A percentile compares a stretch with the other conserved stretches of the same genome.
Conservation (phyloP, 2,797 vertebrate genomes). For the Astyanax mexicanus region DNA sequence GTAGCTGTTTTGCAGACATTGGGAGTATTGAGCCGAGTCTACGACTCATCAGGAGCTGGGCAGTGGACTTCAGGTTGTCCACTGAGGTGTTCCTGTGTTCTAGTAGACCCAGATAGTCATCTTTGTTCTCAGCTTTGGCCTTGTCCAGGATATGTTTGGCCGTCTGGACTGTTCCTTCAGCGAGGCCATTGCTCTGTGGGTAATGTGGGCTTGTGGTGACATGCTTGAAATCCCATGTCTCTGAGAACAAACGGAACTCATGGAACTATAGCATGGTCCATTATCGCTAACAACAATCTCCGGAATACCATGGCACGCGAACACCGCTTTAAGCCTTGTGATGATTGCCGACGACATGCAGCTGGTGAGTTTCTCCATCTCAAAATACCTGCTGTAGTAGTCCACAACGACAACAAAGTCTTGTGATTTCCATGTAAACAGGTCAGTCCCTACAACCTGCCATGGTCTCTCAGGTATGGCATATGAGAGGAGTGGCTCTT, state of each 20-base stretch:
- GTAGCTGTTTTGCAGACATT: neutral
- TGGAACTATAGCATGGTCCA: too few species aligned
- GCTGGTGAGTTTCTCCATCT: constrained; percentile 5
- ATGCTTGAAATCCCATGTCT: constrained; percentile 6
- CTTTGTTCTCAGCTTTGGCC: neutral
- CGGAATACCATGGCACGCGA: constrained; percentile 32
- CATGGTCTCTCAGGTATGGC: constrained; percentile 10
- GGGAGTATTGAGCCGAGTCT: neutral
- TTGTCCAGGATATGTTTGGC: constrained; percentile 9
- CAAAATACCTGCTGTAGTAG: constrained; percentile 17
- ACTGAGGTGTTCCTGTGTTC: neutral
- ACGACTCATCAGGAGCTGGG: neutral
- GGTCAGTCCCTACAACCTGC: neutral
- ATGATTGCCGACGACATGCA: too few species aligned
- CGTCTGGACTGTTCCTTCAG: too few species aligned
- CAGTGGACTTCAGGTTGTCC: neutral
- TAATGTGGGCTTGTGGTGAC: constrained; percentile 6
- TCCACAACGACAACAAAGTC: neutral
- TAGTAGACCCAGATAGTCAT: too few species aligned
- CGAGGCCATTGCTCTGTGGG: neutral
- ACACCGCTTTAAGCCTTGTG: too few species aligned
- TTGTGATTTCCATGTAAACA: constrained; percentile 4
- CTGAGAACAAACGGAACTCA: constrained; percentile 29
- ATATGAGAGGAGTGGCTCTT: too few species aligned
- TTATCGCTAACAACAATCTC: constrained; percentile 28